phyloP scores from a whole-genome alignment of 2,113 vertebrate species.

The Hepsetus odoe region DNA sequence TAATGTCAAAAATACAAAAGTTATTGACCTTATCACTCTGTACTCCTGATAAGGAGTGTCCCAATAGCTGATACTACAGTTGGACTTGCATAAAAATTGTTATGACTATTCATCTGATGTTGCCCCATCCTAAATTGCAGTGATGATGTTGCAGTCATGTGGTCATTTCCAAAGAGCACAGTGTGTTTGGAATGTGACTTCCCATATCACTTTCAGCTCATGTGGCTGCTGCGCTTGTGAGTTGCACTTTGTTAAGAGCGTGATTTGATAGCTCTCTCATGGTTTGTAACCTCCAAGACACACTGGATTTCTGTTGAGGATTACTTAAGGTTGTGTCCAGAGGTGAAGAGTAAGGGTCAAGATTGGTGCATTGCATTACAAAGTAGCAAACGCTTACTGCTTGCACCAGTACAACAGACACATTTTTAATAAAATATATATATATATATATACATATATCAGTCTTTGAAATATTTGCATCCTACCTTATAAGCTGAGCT shows the following conservation, averaged over 20 bases:
- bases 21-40: background rate
- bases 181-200: constrained; percentile 25
- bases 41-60: constrained; percentile 10
- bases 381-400: no score
- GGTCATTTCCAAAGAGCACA: constrained; percentile 45
- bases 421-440: no score
- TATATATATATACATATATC: no score
- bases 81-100: constrained; percentile 20
- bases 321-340: constrained; percentile 44
- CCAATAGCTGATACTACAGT: constrained; percentile 17
- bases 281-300: constrained; percentile 55
- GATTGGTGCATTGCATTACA: background rate
- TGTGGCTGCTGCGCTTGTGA: constrained; percentile 44
- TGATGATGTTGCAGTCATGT: constrained; percentile 52
- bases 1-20: constrained; percentile 14
- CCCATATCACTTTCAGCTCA: constrained; percentile 61
- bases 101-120: constrained; percentile 40
- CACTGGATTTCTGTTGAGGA: constrained; percentile 52
- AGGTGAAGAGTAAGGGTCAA: background rate
- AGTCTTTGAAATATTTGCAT: no score
- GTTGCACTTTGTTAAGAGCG: constrained; percentile 58
- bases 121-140: constrained; percentile 35
- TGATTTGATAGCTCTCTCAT: constrained; percentile 64
- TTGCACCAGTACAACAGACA: no score
- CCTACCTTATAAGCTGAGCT: no score